phyloP scores from a whole-genome alignment of 2,888 invertebrate genomes.

The Volucella zonaria region DNA sequence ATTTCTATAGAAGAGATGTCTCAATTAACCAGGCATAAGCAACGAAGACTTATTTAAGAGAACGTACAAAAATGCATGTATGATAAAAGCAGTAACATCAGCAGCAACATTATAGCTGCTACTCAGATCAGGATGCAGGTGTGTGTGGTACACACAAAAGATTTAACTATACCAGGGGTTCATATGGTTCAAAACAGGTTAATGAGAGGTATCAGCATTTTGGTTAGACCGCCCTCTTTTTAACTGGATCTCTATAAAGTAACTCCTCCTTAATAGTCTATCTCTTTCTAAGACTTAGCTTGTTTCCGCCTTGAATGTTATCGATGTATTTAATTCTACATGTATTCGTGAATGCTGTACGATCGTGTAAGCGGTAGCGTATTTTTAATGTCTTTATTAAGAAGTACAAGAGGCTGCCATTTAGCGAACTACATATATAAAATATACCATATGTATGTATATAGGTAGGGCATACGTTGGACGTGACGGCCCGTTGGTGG shows the following conservation, averaged over 20 bases:
- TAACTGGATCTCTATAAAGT: slow-evolving; percentile 23
- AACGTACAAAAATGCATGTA: slow-evolving; percentile 44
- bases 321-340: slow-evolving; percentile 8
- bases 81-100: slow-evolving; percentile 46
- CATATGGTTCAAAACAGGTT: slow-evolving; percentile 42
- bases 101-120: slow-evolving; percentile 27
- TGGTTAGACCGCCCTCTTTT: slow-evolving; percentile 46
- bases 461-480: neutral
- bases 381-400: slow-evolving; percentile 63
- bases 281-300: slow-evolving; percentile 25
- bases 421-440: slow-evolving; percentile 49
- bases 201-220: slow-evolving; percentile 10
- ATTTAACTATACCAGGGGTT: neutral
- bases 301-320: slow-evolving; percentile 16
- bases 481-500: neutral
- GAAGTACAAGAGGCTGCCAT: slow-evolving; percentile 50
- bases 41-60: slow-evolving; percentile 55
- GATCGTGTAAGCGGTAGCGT: slow-evolving; percentile 44
- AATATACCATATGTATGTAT: slow-evolving; percentile 2
- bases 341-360: slow-evolving; percentile 6
- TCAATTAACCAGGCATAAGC: slow-evolving; percentile 60
- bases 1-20: slow-evolving; percentile 65
- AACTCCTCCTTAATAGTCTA: slow-evolving; percentile 34
- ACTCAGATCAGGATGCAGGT: slow-evolving; percentile 36
- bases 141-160: slow-evolving; percentile 38